Conservation (phyloP, 1,140 invertebrate species). For the Ceratina australensis region DNA sequence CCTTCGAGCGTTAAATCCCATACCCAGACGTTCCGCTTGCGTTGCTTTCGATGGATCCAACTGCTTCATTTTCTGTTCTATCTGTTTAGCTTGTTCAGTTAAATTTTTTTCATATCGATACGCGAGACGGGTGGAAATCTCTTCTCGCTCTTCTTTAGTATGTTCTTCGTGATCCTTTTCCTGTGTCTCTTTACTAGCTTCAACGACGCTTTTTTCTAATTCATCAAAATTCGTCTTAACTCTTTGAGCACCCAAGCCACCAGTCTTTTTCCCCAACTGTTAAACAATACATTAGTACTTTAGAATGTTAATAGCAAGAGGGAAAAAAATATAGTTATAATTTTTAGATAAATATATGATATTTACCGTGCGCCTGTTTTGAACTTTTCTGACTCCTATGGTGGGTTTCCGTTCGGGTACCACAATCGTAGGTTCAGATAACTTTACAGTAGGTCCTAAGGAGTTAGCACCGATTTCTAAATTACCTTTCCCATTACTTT, state of each 20-base stretch:
- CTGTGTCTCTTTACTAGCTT: conserved; percentile 87
- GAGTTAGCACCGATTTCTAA: conserved; percentile 48
- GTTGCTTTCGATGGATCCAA: conserved; percentile 93
- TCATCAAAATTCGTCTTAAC: conserved; percentile 97
- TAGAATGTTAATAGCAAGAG: too few species aligned
- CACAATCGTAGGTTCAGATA: conserved; percentile 69
- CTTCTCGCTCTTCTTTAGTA: conserved; percentile 81
- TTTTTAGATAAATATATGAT: not conserved
- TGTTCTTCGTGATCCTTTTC: conserved; percentile 78
- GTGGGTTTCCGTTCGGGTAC: conserved; percentile 84
- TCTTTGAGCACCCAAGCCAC: conserved; percentile 96
- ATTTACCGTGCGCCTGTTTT: conserved; percentile 84
- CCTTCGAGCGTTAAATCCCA: conserved; percentile 88
- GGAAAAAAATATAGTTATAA: not conserved
- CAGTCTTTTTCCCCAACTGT: conserved; percentile 90
- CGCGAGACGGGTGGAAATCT: conserved; percentile 89
- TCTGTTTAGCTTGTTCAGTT: conserved; percentile 87
- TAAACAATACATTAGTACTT: not conserved
- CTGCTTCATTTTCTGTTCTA: conserved; percentile 88
- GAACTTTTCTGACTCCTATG: conserved; percentile 85
- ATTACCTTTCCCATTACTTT: conserved; percentile 37
- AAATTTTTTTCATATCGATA: conserved; percentile 89
- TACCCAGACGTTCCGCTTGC: conserved; percentile 95
- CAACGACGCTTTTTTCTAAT: conserved; percentile 92
- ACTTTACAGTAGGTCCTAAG: conserved; percentile 71